Base-by-base conservation (phyloP, 2,113 vertebrate genomes). In the Lamprotornis superbus region DNA sequence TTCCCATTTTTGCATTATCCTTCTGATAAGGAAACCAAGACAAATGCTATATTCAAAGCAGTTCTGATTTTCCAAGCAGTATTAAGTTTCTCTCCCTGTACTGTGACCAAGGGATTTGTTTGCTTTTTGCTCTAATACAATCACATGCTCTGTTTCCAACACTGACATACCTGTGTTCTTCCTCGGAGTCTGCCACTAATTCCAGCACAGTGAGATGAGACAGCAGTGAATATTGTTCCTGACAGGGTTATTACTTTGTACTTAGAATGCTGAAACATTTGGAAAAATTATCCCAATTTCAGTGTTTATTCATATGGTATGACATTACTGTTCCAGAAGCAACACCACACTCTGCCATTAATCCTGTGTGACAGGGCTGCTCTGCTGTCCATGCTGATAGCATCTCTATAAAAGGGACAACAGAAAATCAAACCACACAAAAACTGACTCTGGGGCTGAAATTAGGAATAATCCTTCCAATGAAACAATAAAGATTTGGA, bases 211-310 rank as follows among this genome's bases (percentile, higher is more conserved):
- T 42, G 56, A 70, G 90, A 90, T 15, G 35, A 89, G 65, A 84
- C 22, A 69, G 61, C 46, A 87, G 44, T 59, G 44, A 70, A 89
- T 92, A 95, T 90, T 60, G 56, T n/a, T 89, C 67, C 57, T 96
- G 93, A 90, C 93, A 91, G 78, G 33, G 59, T 93, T 93, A 94
- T 96, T 95, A 91, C 87, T 93, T 95, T 90, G 59, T 82, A 65
- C 53, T 89, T 68, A 80, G 55, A 75, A 87, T 87, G 70, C 67
- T 70, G 42, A 92, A 95, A 87, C 61, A 73, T 82, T 91, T 55
- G 85, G 89, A 90, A 87, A 90, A 96, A 92, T 46, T 79, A 92
- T 94, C 68, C 81, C 64, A 70, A 52, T 91, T 75, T 89, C 10
- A 15, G 37, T 85, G 65, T 79, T 92, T 93, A 87, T 69, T 91